Base-by-base conservation (phyloP, 1,140 invertebrate genomes). In the Telenomus remus region DNA sequence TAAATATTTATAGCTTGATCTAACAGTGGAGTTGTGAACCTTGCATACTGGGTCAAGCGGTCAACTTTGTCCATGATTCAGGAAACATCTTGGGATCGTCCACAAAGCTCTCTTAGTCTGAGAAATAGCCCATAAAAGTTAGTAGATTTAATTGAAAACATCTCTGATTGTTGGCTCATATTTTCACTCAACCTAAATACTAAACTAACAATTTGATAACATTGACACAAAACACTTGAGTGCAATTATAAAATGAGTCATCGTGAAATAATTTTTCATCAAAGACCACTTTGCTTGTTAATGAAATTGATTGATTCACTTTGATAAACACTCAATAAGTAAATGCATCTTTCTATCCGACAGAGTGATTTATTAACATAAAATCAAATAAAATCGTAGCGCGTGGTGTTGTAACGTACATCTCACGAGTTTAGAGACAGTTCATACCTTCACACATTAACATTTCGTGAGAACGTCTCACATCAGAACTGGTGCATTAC, bases 381-480 rank as follows among this genome's bases (percentile, higher is more conserved):
- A 27, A 27, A 27, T 27, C 6, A 27, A 3, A 27, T 1, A 27
- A 46, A 53, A 60, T 13, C 49, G 42, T 54, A 73, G 70, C 35
- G 54, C 47, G 13, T 47, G 34, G 42, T 60, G 69, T 72, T 72
- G 69, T 64, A 65, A 73, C 65, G 71, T 63, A 57, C 46, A 63
- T 56, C 63, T 61, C 71, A 74, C 63, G 57, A 61, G 56, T 27
- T n/a, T 27, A 27, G 19, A 27, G 19, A 3, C 19, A 6, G 50
- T 66, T 74, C 71, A 47, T 74, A 63, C 63, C 63, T 63, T 68
- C 57, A 74, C 71, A 63, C 56, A 16, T 75, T 59, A 64, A 47
- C 63, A 64, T 50, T 75, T 75, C 72, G 54, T 69, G 64, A 69
- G 72, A 75, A 74, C 63, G 56, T 66, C 64, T 50, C 35, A 34